Evolutionary conservation across 2,797 vertebrate genomes (phyloP), one percentile per base, ranked within the genome.

Genomic region (Sebastes cheni): DNA sequence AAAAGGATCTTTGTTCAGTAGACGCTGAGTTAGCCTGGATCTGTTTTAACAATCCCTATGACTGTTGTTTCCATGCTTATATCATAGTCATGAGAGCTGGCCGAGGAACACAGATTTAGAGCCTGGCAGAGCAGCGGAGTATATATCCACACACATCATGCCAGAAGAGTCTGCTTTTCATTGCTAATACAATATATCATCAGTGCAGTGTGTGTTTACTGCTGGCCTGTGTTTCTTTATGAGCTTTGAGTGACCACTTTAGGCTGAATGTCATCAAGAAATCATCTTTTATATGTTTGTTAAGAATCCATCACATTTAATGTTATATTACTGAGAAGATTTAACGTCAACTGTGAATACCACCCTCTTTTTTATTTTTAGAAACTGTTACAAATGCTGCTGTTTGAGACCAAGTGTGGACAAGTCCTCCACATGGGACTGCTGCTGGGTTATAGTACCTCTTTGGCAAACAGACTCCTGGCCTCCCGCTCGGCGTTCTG

Each of bases 401-500:
- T 3, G 50, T 67, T 20, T 61, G 60, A 32, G 18, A 71, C 36
- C 5, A 34, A 23, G 14, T 27, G 14, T 3, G 25, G 69, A 73
- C 39, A 20, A 36, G 36, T 23, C 23, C 13, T 11, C 32, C 34
- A 34, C 67, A 52, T 54, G 18, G 42, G 58, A 25, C 18, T 52
- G 42, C 50, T 4, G 14, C 25, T 34, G 60, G 1, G 56, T 52
- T 66, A 27, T 10, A 75, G 79, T 95, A 99, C 98, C 98, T 99
- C 97, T 95, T 97, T 98, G 88, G 98, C 97, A 75, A 99, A 98
- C 76, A 99, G 96, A 85, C 96, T 98, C 91, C 96, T 96, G 77
- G 98, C 98, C 91, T 97, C 97, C 72, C 93, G 95, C 72, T 97
- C 96, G 4, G 98, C 97, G 54, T 99, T 98, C 88, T 98, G 97